Evolutionary conservation across 2,797 vertebrate genomes (phyloP), one percentile per base, ranked within the genome.

Genomic region (Poeciliopsis presidionis): DNA sequence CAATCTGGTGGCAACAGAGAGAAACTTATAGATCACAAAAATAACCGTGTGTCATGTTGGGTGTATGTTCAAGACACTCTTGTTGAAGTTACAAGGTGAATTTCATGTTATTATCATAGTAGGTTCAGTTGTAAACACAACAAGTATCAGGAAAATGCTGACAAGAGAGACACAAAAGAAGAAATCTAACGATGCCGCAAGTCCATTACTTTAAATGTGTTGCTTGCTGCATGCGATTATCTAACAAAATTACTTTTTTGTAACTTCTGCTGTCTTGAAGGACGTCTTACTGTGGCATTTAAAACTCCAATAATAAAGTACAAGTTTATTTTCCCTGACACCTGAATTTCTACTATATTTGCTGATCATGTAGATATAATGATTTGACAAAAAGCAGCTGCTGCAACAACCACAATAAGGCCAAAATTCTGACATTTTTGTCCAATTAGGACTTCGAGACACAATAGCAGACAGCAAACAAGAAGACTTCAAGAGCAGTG

Each of bases 371-470:
- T n/a, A 57, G n/a, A 65, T 71, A 45, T 73, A 25, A 80, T 51
- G 18, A 59, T 74, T 7, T 61, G 20, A 59, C n/a, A 73, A 30
- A 71, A 47, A 33, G 36, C 45, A 78, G 59, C 43, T 45, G 36
- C 25, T 18, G 47, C 33, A 39, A 75, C 80, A 79, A 74, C 39
- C 20, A 28, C 43, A 25, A 65, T 46, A 63, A 1, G 72, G 59
- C 63, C 49, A 76, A 74, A 77, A 53, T 45, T 39, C 13, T 46
- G 20, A 20, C 1, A 11, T 30, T 73, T 8, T 49, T 1, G 41
- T 73, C 73, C 61, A 65, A 65, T 81, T 65, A 72, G 77, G 61
- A 70, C 65, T 78, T 80, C 4, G 43, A 76, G 43, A 57, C 12
- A 46, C 51, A 49, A 81, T 59, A 59, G 43, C n/a, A 41, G 43